Evolutionary conservation across 2,888 invertebrate species (phyloP), one percentile per base, ranked within the genome.

Genomic region (Tipula unca): DNA sequence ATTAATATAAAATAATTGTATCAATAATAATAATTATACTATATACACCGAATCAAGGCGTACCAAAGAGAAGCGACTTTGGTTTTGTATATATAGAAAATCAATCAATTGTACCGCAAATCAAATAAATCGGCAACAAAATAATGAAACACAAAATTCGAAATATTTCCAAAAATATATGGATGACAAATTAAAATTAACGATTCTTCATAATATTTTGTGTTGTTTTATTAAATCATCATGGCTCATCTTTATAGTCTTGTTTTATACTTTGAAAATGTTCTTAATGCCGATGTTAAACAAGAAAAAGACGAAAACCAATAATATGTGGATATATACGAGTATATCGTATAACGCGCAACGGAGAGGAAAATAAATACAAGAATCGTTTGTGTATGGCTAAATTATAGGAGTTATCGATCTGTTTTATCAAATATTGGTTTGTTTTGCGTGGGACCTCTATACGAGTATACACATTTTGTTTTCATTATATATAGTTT

Each of bases 61-160:
- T 69, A 69, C 69, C 69, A 69, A 69, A 69, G 69, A 20, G 69
- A 69, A 69, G 69, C 69, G 69, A 69, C 69, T 69, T 69, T 25
- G 10, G 69, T 25, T 69, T 69, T 25, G 25, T 69, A 17, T 54
- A 54, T 54, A 17, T 6, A 25, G 69, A 69, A 69, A 69, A 69
- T 69, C 69, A 69, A 69, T 69, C 69, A 69, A 69, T 69, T 25
- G 69, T 69, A 69, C 69, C 69, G 69, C 69, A 69, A 25, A 69
- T 69, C 69, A 69, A 69, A 69, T 69, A 69, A 69, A 69, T 69
- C 69, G 69, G 69, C 69, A 69, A 69, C 69, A 69, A 69, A 69
- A 69, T 69, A 69, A 69, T 25, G 69, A 25, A 69, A 69, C 69
- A 69, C 69, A 69, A 69, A 69, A 69, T 69, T 69, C 25, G 69